Evolutionary conservation across 2,113 vertebrate species (phyloP), one percentile per base, ranked within the genome.

Genomic region (Spilogale gracilis): DNA sequence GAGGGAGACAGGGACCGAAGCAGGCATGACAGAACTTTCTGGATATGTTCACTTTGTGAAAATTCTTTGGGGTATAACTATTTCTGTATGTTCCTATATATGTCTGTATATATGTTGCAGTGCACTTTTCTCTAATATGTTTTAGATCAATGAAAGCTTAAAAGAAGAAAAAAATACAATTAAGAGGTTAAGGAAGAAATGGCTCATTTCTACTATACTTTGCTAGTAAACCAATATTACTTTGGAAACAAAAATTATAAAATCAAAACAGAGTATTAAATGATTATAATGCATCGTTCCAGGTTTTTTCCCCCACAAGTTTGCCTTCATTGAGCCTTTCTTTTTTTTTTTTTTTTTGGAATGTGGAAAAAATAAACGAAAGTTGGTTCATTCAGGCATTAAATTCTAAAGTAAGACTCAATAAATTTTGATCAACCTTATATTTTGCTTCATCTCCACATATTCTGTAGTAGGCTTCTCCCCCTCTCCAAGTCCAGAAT

Each of bases 361-460:
- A 73, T 54, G 45, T 83, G 30, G 23, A 73, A 69, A 25, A 80
- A 32, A 6, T 52, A 91, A 56, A 58, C 87, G 63, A 52, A 84
- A 71, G 90, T 82, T 97, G 32, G 7, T 61, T 80, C 9, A 91
- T 94, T 91, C 87, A 67, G n/a, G 81, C 48, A 82, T 17, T 38
- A 85, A 89, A 73, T 89, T 25, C 27, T 73, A 43, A 17, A 60
- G 38, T 79, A 32, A 85, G 50, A 73, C 48, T 76, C 48, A 80
- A 21, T 45, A 74, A 91, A 93, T 81, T 80, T 43, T 71, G 67
- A 21, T 67, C 60, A 89, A 12, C 9, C 78, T 94, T 93, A 50
- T 16, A 87, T 21, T 78, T 7, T 6, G 18, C 89, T 95, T 87
- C 27, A 63, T 94, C 58, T 91, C 17, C 85, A 27, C 25, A 45